Base-by-base conservation (phyloP, 2,797 vertebrate genomes). In the Takifugu rubripes region DNA sequence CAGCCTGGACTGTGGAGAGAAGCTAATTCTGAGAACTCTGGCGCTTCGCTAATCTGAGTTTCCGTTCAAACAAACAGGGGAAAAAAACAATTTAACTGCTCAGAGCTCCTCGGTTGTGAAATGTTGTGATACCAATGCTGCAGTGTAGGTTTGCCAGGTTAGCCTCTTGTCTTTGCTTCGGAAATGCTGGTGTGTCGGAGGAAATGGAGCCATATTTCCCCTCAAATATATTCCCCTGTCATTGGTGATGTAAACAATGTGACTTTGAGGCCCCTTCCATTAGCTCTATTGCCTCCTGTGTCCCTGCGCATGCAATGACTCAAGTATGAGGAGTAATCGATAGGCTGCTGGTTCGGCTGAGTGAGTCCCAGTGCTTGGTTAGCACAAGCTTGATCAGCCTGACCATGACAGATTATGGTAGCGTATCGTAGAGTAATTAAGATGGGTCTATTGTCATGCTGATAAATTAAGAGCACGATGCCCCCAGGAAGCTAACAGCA, bases 351-450 rank as follows among this genome's bases (percentile, higher is more conserved):
- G 86, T 85, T 88, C 87, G 83, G 85, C 76, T 85, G 87, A 90
- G 88, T 87, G 79, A 87, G 84, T 71, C 85, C 80, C 69, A 62
- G 78, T 82, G 86, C 85, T 85, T 54, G 72, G 73, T 85, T 86
- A 86, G 82, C 88, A 85, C 81, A 75, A 80, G 87, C 78, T 79
- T 86, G 78, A 87, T 87, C 79, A 72, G 82, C 62, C 66, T 84
- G 85, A 87, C 87, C 85, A 84, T 84, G 90, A 91, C 77, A 83
- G 88, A 90, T 91, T 78, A 88, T 66, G 68, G 78, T 25, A 61
- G 74, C 78, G 78, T 72, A 79, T 87, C 71, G 67, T 75, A 78
- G 74, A 82, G 88, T 91, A 92, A 92, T 91, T 91, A 92, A 90
- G 88, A 92, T 81, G 78, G 87, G 75, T 84, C 83, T 81, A 79